Conservation (phyloP, 2,888 invertebrate genomes). For the Adineta ricciae region DNA sequence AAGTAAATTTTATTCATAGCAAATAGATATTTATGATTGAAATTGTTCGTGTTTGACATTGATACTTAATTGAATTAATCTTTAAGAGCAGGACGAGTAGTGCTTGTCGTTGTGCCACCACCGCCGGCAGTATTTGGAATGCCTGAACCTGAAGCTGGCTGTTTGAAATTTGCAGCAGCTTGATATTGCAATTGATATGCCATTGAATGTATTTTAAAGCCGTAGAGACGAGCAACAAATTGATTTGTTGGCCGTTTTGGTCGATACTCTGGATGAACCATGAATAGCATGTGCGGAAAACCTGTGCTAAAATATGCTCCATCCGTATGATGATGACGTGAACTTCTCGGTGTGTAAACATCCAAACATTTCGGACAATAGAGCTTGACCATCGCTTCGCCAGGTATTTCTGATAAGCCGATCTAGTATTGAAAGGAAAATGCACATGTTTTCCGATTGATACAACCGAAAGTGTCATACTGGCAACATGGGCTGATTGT, state of each 20-base stretch:
- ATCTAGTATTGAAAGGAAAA: conserved; percentile 31
- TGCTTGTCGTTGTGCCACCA: background rate
- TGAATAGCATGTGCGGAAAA: conserved; percentile 99
- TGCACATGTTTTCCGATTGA: background rate
- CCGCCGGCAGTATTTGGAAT: background rate
- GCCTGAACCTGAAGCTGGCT: background rate
- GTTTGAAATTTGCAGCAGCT: conserved; percentile 41
- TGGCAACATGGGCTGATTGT: conserved; percentile 91
- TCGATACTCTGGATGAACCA: conserved; percentile 98
- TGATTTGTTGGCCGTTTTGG: conserved; percentile 90
- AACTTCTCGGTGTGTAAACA: conserved; percentile 95
- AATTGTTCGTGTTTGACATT: background rate
- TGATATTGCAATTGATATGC: conserved; percentile 86
- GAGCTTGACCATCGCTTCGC: conserved; percentile 96
- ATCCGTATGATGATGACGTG: conserved; percentile 93
- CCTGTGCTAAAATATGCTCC: conserved; percentile 99
- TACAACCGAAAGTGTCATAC: background rate
- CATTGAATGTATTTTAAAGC: conserved; percentile 90
- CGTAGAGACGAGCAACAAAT: conserved; percentile 97
- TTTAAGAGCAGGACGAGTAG: background rate
- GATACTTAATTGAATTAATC: background rate
- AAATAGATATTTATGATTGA: background rate
- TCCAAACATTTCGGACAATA: conserved; percentile 99
- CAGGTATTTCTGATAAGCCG: conserved; percentile 94
- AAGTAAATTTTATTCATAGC: background rate